Conservation (phyloP, 2,888 invertebrate species). For the Embidobia sp. region DNA sequence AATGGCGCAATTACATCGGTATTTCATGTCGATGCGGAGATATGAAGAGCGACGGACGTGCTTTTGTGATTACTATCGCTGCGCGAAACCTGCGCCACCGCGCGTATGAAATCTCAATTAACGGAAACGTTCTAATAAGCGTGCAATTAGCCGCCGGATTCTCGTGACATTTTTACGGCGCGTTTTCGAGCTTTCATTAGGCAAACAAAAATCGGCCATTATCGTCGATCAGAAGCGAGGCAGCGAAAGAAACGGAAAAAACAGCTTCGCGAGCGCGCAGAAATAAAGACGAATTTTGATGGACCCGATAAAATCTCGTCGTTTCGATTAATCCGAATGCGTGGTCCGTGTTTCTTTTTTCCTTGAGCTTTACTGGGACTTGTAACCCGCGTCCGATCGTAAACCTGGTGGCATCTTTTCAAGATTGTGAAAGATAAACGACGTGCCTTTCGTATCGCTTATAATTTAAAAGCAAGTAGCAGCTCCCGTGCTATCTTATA, state of each 20-base stretch:
- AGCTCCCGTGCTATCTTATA: constrained; percentile 58
- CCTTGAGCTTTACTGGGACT: constrained; percentile 42
- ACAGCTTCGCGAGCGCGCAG: constrained; percentile 3
- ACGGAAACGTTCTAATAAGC: too few relatives aligned
- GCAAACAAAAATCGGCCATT: too few relatives aligned
- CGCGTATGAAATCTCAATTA: constrained; percentile 43
- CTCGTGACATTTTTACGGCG: too few relatives aligned
- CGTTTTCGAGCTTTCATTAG: too few relatives aligned
- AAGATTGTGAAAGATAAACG: constrained; percentile 63
- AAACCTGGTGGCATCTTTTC: constrained; percentile 64
- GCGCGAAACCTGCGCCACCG: constrained; percentile 24
- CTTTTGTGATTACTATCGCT: constrained; percentile 44
- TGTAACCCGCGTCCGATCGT: constrained; percentile 51
- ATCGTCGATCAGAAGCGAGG: too few relatives aligned
- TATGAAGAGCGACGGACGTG: constrained; percentile 40
- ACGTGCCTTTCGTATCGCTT: constrained; percentile 60
- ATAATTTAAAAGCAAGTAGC: constrained; percentile 64
- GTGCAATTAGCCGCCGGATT: too few relatives aligned
- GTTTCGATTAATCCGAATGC: constrained; percentile 54
- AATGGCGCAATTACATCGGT: constrained; percentile 41
- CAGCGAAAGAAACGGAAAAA: not conserved
- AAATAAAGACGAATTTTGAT: constrained; percentile 59
- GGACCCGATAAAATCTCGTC: constrained; percentile 49
- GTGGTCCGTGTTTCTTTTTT: constrained; percentile 41
- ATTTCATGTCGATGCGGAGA: constrained; percentile 50